Evolutionary conservation across 1,140 invertebrate genomes (phyloP), one percentile per base, ranked within the genome.

Genomic region (Anoplophora glabripennis): DNA sequence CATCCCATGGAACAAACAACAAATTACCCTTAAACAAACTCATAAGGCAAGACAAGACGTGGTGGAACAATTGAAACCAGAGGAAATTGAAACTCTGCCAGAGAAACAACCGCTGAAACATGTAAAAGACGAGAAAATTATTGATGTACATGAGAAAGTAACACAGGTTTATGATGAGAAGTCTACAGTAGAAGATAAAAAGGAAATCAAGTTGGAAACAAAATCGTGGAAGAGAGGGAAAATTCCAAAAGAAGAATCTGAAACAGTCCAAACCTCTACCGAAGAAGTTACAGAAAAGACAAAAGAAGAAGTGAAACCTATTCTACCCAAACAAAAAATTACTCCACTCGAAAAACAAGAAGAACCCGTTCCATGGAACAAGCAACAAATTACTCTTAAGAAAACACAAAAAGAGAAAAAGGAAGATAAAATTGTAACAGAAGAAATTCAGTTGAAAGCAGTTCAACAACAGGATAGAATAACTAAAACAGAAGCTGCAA

Each of bases 181-280:
- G 9, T 18, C 42, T 1, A 45, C 7, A 12, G 17, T 14, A 18
- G 37, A 14, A 40, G 11, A 34, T n/a, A 46, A 41, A 47, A 7
- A 42, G 7, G 12, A 44, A 35, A 35, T 28, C 4, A 53, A 41
- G 17, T n/a, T 53, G 1, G 28, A 36, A 48, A 0, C 28, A 10
- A 57, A 40, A 15, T 21, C 17, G 5, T 42, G 35, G 47, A 41
- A 40, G 28, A 47, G 42, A 53, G 55, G 73, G 72, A 0, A 75
- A 72, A 12, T 75, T 72, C 9, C 59, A 75, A 9, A 79, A 77
- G 48, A 74, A 14, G 83, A 82, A 80, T 83, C 76, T 34, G 77
- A 84, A 66, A 82, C 85, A 72, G 74, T 71, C 12, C 41, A 52
- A 58, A 45, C 21, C 4, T 48, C 28, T 18, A 35, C 4, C 15